Conservation (phyloP, 1,140 invertebrate species). For the Drosophila dunni region DNA sequence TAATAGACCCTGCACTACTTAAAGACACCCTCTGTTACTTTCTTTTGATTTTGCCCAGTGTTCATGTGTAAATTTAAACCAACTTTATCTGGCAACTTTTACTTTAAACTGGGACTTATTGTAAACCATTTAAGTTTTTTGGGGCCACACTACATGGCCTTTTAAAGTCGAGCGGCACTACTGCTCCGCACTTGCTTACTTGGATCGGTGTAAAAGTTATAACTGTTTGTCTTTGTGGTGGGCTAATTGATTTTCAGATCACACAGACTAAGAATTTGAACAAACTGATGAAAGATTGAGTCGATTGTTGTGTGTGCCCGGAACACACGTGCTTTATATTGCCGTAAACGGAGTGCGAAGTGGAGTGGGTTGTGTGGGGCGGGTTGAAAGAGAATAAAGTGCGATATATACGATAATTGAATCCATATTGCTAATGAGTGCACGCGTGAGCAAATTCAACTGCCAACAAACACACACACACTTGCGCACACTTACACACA, state of each 20-base stretch:
- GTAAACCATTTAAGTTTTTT: too few species aligned
- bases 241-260: conserved; percentile 15
- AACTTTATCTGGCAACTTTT: too few species aligned
- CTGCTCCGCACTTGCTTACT: too few species aligned
- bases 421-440: conserved; percentile 75
- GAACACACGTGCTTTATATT: neutral
- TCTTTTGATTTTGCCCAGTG: too few species aligned
- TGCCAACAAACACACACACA: neutral
- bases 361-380: neutral
- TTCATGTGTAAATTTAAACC: too few species aligned
- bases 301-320: neutral
- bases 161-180: too few species aligned
- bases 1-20: too few species aligned
- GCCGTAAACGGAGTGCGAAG: neutral
- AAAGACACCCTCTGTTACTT: too few species aligned
- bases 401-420: conserved; percentile 69
- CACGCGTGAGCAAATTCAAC: conserved; percentile 49
- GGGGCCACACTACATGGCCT: too few species aligned
- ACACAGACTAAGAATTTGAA: conserved; percentile 1
- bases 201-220: too few species aligned
- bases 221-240: neutral
- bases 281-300: conserved; percentile 11
- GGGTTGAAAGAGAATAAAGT: neutral
- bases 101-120: too few species aligned
- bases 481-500: too few species aligned